Evolutionary conservation across 2,888 invertebrate species (phyloP), one percentile per base, ranked within the genome.

Genomic region (Linyphia triangularis): DNA sequence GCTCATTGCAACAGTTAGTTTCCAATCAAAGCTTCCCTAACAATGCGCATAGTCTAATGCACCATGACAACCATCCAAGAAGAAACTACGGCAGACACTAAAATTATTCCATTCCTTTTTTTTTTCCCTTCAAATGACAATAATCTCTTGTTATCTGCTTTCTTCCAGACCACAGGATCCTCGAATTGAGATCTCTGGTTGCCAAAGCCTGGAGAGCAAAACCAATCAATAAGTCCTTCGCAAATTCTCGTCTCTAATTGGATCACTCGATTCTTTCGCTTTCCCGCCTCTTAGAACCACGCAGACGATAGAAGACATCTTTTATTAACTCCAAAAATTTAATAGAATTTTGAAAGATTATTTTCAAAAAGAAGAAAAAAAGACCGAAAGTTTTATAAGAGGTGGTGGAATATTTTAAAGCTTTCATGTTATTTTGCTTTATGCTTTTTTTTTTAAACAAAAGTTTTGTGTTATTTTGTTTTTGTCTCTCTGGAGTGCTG

Each of bases 161-260:
- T 22, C 37, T 37, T 70, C 40, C 16, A 70, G 24, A 43, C 43
- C 43, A 5, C 16, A 10, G 6, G 37, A 51, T 43, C 51, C n/a
- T 51, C 13, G 51, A 51, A 16, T 51, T n/a, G n/a, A 13, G 28
- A 24, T 51, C 7, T 37, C 40, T 37, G 3, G 7, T 13, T 28
- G 28, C 28, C 26, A 43, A 40, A 22, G 19, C 73, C 28, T 19
- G 9, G 13, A 40, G 22, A 16, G n/a, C 30, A 57, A 28, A 73
- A 61, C 33, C 63, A 26, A 37, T 72, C 40, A 24, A 72, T 37
- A 37, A 72, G 24, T 22, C 24, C 61, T 77, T 22, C 24, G 61
- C n/a, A 73, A 51, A 57, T 19, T 57, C 19, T 57, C n/a, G 4
- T 57, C 24, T 61, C 61, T 61, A 77, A 77, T 77, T 77, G 61